Evolutionary conservation across 2,888 invertebrate genomes (phyloP), one percentile per base, ranked within the genome.

Genomic region (Agrilus biguttatus): DNA sequence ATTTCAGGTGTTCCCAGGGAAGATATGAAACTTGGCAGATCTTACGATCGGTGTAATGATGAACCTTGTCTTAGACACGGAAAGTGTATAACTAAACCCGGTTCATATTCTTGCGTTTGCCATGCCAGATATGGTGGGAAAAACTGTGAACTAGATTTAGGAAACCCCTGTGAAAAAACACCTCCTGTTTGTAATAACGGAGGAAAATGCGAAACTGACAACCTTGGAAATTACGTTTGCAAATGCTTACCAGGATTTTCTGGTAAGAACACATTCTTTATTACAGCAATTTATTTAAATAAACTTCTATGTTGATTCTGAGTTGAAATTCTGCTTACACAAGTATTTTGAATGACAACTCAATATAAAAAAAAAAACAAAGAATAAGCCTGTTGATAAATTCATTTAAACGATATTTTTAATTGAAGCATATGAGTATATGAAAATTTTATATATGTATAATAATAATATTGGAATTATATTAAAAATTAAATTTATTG

Each of bases 21-120:
- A 53, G 71, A 74, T 19, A 55, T 78, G 17, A 66, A 74, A 36
- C 68, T 71, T 34, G 69, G 69, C 13, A 73, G 73, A 17, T 72
- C 74, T 53, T 38, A 46, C 36, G 82, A 86, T 65, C 77, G 77
- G 62, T 89, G 88, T 64, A 70, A 76, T 57, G 77, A 80, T 60
- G 83, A 86, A 63, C 85, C 87, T 21, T 87, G 86, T 68, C 78
- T 87, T 81, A 73, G 80, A 55, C 86, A 83, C 63, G 89, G 88
- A 43, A 77, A 75, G 38, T 88, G 87, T 66, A 77, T 83, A 50
- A 83, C 83, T 36, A 73, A 78, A 54, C 72, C 75, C 49, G 87
- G 88, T 58, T 74, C 71, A 63, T 90, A 88, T 66, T 82, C 83
- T 59, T 92, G 92, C 66, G 78, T 78, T 60, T 91, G 91, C 69